Percentiles rank a stretch among this genome's conserved stretches.
phyloP scores from a whole-genome alignment of 2,888 invertebrate genomes.

The Heliconius sara region DNA sequence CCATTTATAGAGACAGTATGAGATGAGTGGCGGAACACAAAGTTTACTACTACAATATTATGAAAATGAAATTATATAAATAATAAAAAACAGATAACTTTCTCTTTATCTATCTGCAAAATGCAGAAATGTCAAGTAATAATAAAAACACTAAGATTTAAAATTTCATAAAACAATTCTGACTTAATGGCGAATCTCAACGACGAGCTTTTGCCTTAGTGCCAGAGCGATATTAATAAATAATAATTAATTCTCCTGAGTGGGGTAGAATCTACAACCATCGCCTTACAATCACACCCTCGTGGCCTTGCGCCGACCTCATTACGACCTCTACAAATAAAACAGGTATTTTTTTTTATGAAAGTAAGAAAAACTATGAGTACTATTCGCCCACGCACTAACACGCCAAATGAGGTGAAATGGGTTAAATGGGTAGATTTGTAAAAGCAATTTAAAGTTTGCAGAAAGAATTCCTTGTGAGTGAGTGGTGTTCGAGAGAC shows the following conservation, averaged over 20 bases:
- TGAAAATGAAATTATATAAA: too few relatives aligned
- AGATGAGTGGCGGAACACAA: too few relatives aligned
- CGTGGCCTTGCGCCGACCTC: too few relatives aligned
- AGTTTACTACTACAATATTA: too few relatives aligned
- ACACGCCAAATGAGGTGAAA: slow-evolving; percentile 23
- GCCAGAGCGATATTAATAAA: not conserved
- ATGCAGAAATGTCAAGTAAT: too few relatives aligned
- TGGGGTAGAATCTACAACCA: not conserved
- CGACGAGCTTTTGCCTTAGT: not conserved
- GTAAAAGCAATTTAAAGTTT: slow-evolving; percentile 29
- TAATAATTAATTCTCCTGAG: not conserved
- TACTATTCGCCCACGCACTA: slow-evolving; percentile 7
- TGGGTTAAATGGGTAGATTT: slow-evolving; percentile 18
- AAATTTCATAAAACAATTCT: too few relatives aligned
- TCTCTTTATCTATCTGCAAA: too few relatives aligned
- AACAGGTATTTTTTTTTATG: not conserved
- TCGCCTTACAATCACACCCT: not conserved
- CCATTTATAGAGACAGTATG: too few relatives aligned
- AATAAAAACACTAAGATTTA: too few relatives aligned
- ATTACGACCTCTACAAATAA: too few relatives aligned
- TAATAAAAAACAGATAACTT: too few relatives aligned
- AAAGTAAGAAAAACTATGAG: too few relatives aligned
- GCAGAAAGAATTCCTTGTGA: slow-evolving; percentile 26
- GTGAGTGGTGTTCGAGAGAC: not conserved
- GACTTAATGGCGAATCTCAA: not conserved